A percentile compares a stretch with the other conserved stretches of the same genome.
Conservation (phyloP, 2,888 invertebrate genomes). For the Caenorhabditis sp. region DNA sequence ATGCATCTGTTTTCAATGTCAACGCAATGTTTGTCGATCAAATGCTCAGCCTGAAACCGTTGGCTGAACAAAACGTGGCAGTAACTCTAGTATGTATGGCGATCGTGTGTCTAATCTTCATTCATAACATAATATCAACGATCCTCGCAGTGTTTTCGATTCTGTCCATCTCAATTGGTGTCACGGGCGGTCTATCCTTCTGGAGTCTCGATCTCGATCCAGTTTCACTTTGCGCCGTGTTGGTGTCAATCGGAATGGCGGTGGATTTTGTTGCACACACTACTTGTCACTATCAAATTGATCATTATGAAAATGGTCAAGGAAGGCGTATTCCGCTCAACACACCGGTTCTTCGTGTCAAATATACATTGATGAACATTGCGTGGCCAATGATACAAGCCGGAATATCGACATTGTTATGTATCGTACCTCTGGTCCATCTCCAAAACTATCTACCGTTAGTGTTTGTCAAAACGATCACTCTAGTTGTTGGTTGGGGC, state of each 20-base stretch:
- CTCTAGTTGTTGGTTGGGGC: constrained; percentile 67
- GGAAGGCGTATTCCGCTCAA: constrained; percentile 31
- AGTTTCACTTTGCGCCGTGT: constrained; percentile 65
- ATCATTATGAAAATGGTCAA: background rate
- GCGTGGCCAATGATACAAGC: constrained; percentile 66
- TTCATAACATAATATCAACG: constrained; percentile 61
- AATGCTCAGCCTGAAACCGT: constrained; percentile 64
- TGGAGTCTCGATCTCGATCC: constrained; percentile 69
- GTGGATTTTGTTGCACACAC: constrained; percentile 70
- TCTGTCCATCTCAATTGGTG: constrained; percentile 59
- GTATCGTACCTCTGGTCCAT: constrained; percentile 62
- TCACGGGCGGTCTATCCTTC: constrained; percentile 60
- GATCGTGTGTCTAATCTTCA: constrained; percentile 65
- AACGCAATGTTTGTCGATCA: constrained; percentile 71
- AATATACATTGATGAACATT: constrained; percentile 51
- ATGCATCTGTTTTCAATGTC: constrained; percentile 66
- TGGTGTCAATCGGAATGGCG: constrained; percentile 68
- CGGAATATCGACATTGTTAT: constrained; percentile 65
- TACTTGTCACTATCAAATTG: constrained; percentile 55
- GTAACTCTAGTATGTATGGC: constrained; percentile 67
- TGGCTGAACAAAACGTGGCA: constrained; percentile 59
- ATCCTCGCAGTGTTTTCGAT: constrained; percentile 60
- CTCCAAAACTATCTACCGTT: constrained; percentile 68
- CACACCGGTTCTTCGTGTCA: constrained; percentile 40
- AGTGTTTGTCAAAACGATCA: constrained; percentile 69